These are phyloP conservation scores for Caenorhabditis virilis DNA, from an alignment of 2,888 invertebrate genomes.

Conservation along the genomic window DNA sequence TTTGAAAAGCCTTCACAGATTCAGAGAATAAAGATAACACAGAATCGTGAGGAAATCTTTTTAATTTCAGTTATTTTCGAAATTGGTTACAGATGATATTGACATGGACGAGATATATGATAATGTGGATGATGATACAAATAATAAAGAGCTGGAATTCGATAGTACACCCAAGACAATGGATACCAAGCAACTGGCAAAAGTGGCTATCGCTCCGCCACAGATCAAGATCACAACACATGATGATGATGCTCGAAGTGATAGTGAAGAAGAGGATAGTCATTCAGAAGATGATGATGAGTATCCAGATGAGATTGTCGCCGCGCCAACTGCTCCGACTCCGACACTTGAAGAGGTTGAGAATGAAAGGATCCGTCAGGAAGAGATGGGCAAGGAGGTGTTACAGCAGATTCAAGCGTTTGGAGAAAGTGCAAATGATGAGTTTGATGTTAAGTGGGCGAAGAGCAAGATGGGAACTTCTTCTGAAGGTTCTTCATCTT, in stretches of 20 bases:
- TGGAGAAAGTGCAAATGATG: slow-evolving; percentile 67
- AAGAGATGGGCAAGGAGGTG: slow-evolving; percentile 57
- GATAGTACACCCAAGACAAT: slow-evolving; percentile 22
- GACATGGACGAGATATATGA: slow-evolving; percentile 55
- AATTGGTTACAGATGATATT: slow-evolving; percentile 39
- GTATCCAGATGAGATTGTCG: slow-evolving; percentile 64
- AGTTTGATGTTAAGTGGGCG: slow-evolving; percentile 68
- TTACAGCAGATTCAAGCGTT: slow-evolving; percentile 62
- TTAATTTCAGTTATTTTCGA: not conserved
- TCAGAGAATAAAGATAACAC: slow-evolving; percentile 28
- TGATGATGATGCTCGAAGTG: slow-evolving; percentile 39
- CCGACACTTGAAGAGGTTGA: slow-evolving; percentile 58
- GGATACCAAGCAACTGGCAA: no score
- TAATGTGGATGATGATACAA: slow-evolving; percentile 13
- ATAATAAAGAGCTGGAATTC: slow-evolving; percentile 27
- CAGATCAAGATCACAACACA: slow-evolving; percentile 37
- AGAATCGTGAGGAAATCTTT: slow-evolving; percentile 20
- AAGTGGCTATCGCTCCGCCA: slow-evolving; percentile 29
- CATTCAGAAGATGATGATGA: slow-evolving; percentile 65
- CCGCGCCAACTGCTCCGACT: slow-evolving; percentile 63
- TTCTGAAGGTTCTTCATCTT: not conserved
- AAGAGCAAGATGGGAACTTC: slow-evolving; percentile 2
- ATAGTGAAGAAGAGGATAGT: slow-evolving; percentile 53
- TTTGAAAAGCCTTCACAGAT: slow-evolving; percentile 38
- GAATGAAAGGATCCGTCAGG: slow-evolving; percentile 56